Base-by-base conservation (phyloP, 2,797 vertebrate genomes). In the Catostomus latipinnis region DNA sequence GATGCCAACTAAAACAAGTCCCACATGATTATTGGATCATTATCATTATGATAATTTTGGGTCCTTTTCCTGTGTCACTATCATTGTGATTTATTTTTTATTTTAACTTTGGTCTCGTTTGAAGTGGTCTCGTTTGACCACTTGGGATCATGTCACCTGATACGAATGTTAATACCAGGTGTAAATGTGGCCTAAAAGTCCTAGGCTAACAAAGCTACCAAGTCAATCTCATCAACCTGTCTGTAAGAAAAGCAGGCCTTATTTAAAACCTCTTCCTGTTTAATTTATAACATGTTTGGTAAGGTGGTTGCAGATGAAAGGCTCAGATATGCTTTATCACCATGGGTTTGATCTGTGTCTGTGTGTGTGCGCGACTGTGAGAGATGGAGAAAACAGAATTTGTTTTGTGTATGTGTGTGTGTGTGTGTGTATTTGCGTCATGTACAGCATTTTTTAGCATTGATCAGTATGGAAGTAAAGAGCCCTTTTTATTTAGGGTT, bases 251-350 rank as follows among this genome's bases (percentile, higher is more conserved):
- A 43, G 45, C 49, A 65, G 5, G n/a, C 65, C 45, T 71, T 71
- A 61, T 76, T 70, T 76, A 79, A 82, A 80, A 34, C 56, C 50
- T 34, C 10, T 58, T 77, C 34, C 70, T 34, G 67, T 82, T 80
- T 82, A 67, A 86, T 84, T 72, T 80, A 60, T 61, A 73, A 57
- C 46, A 16, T 73, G 56, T 43, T 81, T 81, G 4, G n/a, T 18
- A 54, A 66, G 34, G 11, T 62, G 46, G 52, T 43, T 56, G 13
- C 34, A 80, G 49, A 83, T 71, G 53, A 54, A 85, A 73, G 75
- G 48, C 56, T 69, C 14, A 0, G 49, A 49, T 68, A 69, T 43
- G 57, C 60, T 71, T 68, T 71, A 68, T 53, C 68, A 70, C 57
- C 45, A 69, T 50, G 34, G 0, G n/a, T 60, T 68, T 76, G 11